Conservation (phyloP, 2,888 invertebrate species). For the Pegoplata infirma region DNA sequence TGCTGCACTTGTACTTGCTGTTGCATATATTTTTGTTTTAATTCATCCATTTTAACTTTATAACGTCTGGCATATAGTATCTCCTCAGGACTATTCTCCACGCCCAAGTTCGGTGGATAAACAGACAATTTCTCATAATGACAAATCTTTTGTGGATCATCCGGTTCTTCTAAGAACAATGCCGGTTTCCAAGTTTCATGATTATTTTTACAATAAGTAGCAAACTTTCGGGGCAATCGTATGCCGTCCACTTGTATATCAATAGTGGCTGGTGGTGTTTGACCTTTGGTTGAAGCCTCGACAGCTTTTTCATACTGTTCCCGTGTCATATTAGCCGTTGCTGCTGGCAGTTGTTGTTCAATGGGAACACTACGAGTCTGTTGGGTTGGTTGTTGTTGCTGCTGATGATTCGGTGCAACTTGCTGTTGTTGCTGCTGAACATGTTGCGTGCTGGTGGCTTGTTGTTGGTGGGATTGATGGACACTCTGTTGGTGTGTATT, state of each 20-base stretch:
- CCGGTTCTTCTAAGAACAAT: conserved; percentile 76
- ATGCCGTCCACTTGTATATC: conserved; percentile 67
- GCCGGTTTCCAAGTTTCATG: conserved; percentile 78
- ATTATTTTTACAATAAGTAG: conserved; percentile 74
- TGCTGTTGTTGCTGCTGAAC: conserved; percentile 43
- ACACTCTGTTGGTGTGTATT: conserved; percentile 31
- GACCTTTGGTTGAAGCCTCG: conserved; percentile 57
- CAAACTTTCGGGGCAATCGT: conserved; percentile 74
- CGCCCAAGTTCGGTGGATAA: conserved; percentile 74
- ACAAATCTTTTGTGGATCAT: conserved; percentile 75
- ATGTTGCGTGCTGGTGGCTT: conserved; percentile 20
- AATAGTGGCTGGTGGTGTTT: conserved; percentile 19
- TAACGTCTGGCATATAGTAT: conserved; percentile 73
- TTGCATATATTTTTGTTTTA: conserved; percentile 22
- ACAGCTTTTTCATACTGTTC: conserved; percentile 60
- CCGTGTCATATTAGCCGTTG: conserved; percentile 61
- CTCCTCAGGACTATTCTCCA: conserved; percentile 77
- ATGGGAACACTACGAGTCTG: conserved; percentile 58
- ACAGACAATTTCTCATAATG: conserved; percentile 75
- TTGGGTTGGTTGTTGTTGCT: conserved; percentile 48
- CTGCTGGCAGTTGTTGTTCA: conserved; percentile 65
- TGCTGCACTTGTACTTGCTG: conserved; percentile 10
- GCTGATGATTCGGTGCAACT: conserved; percentile 51
- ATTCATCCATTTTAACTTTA: conserved; percentile 62
- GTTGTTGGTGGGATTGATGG: conserved; percentile 25